phyloP scores from a whole-genome alignment of 2,113 vertebrate genomes.

The Microtus richardsoni region DNA sequence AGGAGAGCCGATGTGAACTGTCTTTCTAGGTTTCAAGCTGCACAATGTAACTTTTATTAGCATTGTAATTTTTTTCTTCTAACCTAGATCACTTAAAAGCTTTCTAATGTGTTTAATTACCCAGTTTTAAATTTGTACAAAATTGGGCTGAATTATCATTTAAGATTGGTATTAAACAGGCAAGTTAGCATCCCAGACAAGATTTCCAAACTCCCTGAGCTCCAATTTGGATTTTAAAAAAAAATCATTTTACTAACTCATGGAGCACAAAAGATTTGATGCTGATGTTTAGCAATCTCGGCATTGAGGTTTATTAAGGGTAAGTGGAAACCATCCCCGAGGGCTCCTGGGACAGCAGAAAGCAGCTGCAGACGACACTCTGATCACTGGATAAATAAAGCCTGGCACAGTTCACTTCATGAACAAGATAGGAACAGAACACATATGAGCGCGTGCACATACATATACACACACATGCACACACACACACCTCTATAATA shows the following conservation, averaged over 20 bases:
- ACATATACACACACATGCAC: neutral
- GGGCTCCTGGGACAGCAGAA: neutral
- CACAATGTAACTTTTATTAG: slow-evolving; percentile 2
- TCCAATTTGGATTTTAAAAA: slow-evolving; percentile 57
- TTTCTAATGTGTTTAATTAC: slow-evolving; percentile 34
- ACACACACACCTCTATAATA: neutral
- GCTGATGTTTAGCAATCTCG: slow-evolving; percentile 45
- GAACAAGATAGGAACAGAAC: neutral
- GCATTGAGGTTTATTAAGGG: neutral
- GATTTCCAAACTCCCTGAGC: slow-evolving; percentile 25
- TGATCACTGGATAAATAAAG: neutral
- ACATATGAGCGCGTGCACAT: neutral
- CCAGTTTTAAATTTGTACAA: slow-evolving; percentile 39
- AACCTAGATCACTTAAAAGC: slow-evolving; percentile 20
- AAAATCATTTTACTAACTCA: slow-evolving; percentile 58
- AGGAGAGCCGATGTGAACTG: neutral
- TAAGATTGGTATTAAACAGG: slow-evolving; percentile 48
- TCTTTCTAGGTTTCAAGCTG: slow-evolving; percentile 2
- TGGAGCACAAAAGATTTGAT: slow-evolving; percentile 45
- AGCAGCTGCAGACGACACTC: neutral
- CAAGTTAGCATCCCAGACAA: slow-evolving; percentile 23
- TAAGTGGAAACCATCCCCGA: neutral
- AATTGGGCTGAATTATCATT: slow-evolving; percentile 5
- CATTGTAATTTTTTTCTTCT: slow-evolving; percentile 7
- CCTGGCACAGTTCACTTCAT: neutral